These are phyloP conservation scores for Cyaniris semiargus DNA, from an alignment of 2,888 invertebrate species.

Conservation along the genomic window DNA sequence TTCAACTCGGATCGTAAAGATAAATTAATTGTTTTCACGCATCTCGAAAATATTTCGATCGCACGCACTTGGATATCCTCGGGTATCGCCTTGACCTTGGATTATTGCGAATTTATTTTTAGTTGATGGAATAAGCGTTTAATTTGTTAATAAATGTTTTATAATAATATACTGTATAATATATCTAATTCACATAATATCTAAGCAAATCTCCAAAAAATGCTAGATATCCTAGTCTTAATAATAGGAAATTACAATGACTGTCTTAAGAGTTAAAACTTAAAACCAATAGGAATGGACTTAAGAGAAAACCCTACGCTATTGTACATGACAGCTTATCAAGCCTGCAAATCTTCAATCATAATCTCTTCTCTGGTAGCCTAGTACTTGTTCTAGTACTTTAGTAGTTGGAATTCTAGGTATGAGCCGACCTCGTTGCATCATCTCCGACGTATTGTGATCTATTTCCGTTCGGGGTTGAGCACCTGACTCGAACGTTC, in stretches of 20 bases:
- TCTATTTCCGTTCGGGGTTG: constrained; percentile 6
- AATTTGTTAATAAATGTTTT: no score
- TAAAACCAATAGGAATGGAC: no score
- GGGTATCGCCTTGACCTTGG: constrained; percentile 8
- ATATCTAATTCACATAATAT: no score
- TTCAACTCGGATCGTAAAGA: constrained; percentile 57
- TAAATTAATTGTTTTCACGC: constrained; percentile 63
- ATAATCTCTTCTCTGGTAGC: background rate
- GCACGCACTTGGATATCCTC: background rate
- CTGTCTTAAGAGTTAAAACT: no score
- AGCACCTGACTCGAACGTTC: constrained; percentile 22
- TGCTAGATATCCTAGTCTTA: no score
- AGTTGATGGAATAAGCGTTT: background rate
- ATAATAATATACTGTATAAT: no score
- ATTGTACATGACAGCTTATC: no score
- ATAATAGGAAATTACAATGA: no score
- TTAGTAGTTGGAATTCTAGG: background rate
- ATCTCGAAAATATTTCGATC: constrained; percentile 52
- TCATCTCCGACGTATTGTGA: constrained; percentile 8
- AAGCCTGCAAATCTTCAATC: no score
- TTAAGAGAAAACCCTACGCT: no score
- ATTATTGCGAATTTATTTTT: background rate
- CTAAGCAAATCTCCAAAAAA: no score
- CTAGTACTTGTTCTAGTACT: background rate
- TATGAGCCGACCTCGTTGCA: constrained; percentile 5